Evolutionary conservation across 2,797 vertebrate species (phyloP), one percentile per base, ranked within the genome.

Genomic region (Sphenodon punctatus): DNA sequence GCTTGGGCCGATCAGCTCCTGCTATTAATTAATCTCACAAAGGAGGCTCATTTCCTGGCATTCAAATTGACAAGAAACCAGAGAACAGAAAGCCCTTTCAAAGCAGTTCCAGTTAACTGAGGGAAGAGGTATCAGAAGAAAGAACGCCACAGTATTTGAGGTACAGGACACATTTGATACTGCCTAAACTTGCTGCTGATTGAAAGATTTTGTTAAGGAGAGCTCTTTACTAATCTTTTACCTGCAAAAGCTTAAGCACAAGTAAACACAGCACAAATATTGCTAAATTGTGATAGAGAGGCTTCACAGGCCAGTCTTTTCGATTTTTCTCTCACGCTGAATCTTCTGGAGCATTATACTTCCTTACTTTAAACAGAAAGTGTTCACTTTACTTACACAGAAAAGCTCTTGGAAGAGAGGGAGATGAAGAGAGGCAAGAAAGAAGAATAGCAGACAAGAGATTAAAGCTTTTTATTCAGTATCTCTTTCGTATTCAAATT

Each of bases 1-100:
- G 94, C 94, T 96, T 93, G 65, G 94, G 89, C 93, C 92, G 94
- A 96, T 96, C 96, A 95, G 96, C 97, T 98, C 97, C 97, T 96
- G 96, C 97, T 97, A 98, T 98, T 98, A 99, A 99, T 99, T 98
- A 99, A 98, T 99, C 97, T 97, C 95, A 98, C 97, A 99, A 99
- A 98, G 96, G 96, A 95, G 96, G 94, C 97, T 98, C 97, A 97
- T 98, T 98, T 99, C 97, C 98, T 97, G 97, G 97, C 97, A 97
- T 97, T 98, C 96, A 95, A 97, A 98, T 97, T 97, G 97, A 98
- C 97, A 97, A 97, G 97, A 97, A 97, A 98, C 95, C 95, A 68
- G 95, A 95, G 95, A 95, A 97, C 96, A 97, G 97, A 98, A 96
- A 96, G 95, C 94, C 89, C 96, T 97, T 98, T 98, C 97, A 98